A percentile compares a stretch with the other conserved stretches of the same genome.
Evolutionary conservation across 2,797 vertebrate genomes (phyloP).

Genomic region (Peromyscus melanophrys): DNA sequence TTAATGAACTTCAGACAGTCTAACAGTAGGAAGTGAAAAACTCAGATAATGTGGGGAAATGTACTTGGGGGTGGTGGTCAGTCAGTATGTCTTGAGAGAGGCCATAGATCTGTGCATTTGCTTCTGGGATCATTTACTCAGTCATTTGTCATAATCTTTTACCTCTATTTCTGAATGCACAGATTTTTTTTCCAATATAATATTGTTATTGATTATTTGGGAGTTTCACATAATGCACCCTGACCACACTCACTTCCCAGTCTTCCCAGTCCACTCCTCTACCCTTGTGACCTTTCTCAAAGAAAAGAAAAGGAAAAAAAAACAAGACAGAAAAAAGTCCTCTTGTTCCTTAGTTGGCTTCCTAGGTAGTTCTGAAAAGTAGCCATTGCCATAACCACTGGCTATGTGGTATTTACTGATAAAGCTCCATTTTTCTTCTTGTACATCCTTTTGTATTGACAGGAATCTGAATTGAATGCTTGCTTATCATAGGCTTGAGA

Average conservation of each 20-base stretch:
- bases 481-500: background rate
- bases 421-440: background rate
- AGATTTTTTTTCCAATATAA: background rate
- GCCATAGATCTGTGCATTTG: rapidly evolving
- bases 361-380: background rate
- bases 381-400: background rate
- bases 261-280: background rate
- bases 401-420: background rate
- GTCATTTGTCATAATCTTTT: background rate
- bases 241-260: background rate
- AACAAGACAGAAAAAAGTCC: background rate
- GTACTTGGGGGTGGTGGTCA: too few species aligned
- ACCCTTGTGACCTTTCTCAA: background rate
- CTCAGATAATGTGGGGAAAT: background rate
- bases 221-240: background rate
- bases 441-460: background rate
- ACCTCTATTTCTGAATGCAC: background rate
- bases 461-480: background rate
- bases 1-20: background rate
- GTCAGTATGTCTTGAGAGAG: background rate
- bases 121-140: background rate
- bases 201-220: background rate
- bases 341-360: background rate
- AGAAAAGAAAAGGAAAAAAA: background rate
- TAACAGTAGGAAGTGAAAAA: background rate